A percentile compares a stretch with the other conserved stretches of the same genome.
Evolutionary conservation across 2,113 vertebrate genomes (phyloP).

Genomic region (Rhabdornis inornatus): DNA sequence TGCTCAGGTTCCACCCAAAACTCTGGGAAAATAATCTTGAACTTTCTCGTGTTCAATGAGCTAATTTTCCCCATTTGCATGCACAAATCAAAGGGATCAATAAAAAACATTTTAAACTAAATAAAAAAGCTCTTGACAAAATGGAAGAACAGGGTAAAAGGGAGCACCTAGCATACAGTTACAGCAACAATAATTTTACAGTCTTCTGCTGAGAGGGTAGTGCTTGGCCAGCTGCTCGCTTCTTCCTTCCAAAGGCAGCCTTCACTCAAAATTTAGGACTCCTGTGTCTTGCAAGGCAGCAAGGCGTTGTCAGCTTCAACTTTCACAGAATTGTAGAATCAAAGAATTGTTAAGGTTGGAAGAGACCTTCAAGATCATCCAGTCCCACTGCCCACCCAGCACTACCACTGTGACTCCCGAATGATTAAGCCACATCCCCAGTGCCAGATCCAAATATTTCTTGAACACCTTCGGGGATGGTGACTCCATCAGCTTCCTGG

Average conservation of each 20-base stretch:
- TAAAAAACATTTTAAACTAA: background rate
- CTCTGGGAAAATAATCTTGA: background rate
- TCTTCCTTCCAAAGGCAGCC: background rate
- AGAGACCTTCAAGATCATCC: background rate
- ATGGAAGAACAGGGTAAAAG: background rate
- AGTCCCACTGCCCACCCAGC: background rate
- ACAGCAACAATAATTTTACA: background rate
- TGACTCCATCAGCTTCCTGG: background rate
- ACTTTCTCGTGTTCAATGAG: background rate
- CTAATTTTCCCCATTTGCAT: background rate
- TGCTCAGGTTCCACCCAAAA: background rate
- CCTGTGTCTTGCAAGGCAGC: background rate
- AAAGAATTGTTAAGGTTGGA: background rate
- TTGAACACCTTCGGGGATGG: background rate
- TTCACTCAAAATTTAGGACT: background rate
- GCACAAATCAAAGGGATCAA: background rate
- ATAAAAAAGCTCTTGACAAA: background rate
- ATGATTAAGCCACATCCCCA: rapidly evolving
- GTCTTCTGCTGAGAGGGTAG: background rate
- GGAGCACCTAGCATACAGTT: background rate
- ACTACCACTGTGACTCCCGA: background rate
- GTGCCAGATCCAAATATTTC: background rate
- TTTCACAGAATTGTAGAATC: background rate
- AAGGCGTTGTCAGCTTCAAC: background rate
- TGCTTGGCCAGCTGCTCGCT: background rate